Evolutionary conservation across 2,797 vertebrate genomes (phyloP), one percentile per base, ranked within the genome.

Genomic region (Amblyopsis hoosieri): DNA sequence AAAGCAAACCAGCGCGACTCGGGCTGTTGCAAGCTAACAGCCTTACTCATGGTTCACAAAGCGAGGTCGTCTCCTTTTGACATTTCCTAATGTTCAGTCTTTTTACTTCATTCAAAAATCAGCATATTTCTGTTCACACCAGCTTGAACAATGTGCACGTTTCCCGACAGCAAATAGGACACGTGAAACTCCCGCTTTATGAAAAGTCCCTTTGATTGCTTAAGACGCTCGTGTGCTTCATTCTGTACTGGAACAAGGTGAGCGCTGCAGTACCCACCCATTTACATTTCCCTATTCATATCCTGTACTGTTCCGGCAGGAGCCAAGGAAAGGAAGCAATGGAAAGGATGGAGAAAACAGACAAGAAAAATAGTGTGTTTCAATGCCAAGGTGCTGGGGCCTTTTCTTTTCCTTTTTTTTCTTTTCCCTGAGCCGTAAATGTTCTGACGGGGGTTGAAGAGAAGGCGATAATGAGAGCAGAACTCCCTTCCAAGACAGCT

Each of bases 401-500:
- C 73, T n/a, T 57, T 70, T 82, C 78, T 85, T 87, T 85, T 82
- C 33, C 33, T 37, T 37, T 37, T 37, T 37, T 29, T 29, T 29
- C 19, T 37, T 8, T 37, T 37, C 7, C 33, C 33, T 9, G 80
- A 87, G 81, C 74, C 8, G 58, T 87, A 84, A 85, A 86, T 77
- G 81, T 88, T 88, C 78, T 83, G 81, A 86, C 66, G 64, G 75
- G 68, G 77, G 77, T 64, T 4, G 81, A 72, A 67, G 75, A 80
- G 76, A 73, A 78, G 79, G 74, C 63, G 85, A 88, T 91, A 91
- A 91, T 89, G 90, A 89, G 87, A 84, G 77, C 69, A 74, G 80
- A 85, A 85, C 82, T 85, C 76, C 73, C 72, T 85, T 91, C 89
- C 89, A 90, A 90, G 80, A 85, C 80, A 62, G 83, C 66, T 64